Evolutionary conservation across 2,888 invertebrate species (phyloP).

Genomic region (Euclidia mi): DNA sequence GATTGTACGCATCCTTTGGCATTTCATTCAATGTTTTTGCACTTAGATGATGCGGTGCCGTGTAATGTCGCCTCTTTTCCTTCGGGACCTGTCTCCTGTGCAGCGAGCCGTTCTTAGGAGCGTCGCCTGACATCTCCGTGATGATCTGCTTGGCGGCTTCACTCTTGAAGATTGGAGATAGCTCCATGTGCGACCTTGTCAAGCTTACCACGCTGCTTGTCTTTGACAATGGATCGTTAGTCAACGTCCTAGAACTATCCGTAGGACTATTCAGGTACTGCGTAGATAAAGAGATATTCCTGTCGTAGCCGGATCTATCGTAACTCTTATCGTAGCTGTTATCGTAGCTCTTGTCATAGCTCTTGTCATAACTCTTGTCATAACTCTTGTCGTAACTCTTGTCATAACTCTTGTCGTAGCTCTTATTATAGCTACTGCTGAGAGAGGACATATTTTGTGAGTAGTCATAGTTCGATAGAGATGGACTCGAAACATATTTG

Average conservation of each 20-base stretch:
- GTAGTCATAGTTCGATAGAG: conserved; percentile 84
- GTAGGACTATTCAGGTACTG: conserved; percentile 86
- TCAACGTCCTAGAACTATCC: conserved; percentile 83
- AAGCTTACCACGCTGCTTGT: conserved; percentile 85
- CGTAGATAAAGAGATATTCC: conserved; percentile 78
- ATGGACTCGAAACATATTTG: conserved; percentile 85
- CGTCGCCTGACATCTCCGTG: conserved; percentile 93
- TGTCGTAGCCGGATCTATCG: conserved; percentile 78
- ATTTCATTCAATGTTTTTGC: conserved; percentile 91
- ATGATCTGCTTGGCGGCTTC: conserved; percentile 96
- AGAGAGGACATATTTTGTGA: conserved; percentile 82
- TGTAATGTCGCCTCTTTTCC: conserved; percentile 96
- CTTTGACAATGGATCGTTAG: conserved; percentile 85
- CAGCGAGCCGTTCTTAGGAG: conserved; percentile 89
- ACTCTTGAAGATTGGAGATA: conserved; percentile 96
- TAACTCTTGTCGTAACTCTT: conserved; percentile 84
- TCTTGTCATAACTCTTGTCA: conserved; percentile 81
- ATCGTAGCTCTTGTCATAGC: conserved; percentile 83
- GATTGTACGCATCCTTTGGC: conserved; percentile 82
- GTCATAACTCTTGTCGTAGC: too few species aligned
- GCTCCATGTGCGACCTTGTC: conserved; percentile 86
- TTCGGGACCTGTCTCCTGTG: conserved; percentile 93
- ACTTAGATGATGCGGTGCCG: conserved; percentile 94
- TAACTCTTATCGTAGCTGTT: conserved; percentile 82
- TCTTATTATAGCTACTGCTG: conserved; percentile 82